Percentiles rank a stretch among this genome's conserved stretches.
These are phyloP conservation scores for Empis livida DNA, from an alignment of 2,888 invertebrate species.

Conservation along the genomic window DNA sequence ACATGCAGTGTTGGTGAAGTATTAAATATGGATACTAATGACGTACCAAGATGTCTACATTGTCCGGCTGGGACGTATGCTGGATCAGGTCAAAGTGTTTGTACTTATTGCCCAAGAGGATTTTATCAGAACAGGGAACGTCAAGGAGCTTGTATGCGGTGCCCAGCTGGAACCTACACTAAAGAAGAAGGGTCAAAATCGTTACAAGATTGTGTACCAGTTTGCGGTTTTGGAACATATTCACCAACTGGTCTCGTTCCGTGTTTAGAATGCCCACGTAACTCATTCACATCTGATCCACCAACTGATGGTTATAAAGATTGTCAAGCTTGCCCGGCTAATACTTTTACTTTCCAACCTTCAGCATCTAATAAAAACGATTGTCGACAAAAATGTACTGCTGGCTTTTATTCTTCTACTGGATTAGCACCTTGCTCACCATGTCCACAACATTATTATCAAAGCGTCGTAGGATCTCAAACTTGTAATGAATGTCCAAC, in stretches of 20 bases:
- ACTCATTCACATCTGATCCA: slow-evolving; percentile 78
- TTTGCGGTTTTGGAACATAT: slow-evolving; percentile 92
- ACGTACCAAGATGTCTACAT: slow-evolving; percentile 85
- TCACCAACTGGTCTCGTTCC: slow-evolving; percentile 89
- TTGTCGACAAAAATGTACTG: slow-evolving; percentile 76
- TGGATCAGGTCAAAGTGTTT: slow-evolving; percentile 77
- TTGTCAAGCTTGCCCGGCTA: slow-evolving; percentile 83
- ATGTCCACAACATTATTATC: slow-evolving; percentile 87
- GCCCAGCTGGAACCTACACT: slow-evolving; percentile 88
- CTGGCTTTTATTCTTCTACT: slow-evolving; percentile 85
- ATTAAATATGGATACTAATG: slow-evolving; percentile 81
- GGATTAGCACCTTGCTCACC: slow-evolving; percentile 88
- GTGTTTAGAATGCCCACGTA: slow-evolving; percentile 86
- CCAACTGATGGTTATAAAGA: slow-evolving; percentile 85
- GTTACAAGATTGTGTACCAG: slow-evolving; percentile 76
- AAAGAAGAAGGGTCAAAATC: slow-evolving; percentile 80
- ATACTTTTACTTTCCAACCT: slow-evolving; percentile 81
- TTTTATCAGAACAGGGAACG: slow-evolving; percentile 87
- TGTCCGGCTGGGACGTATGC: slow-evolving; percentile 96
- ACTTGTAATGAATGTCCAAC: slow-evolving; percentile 83
- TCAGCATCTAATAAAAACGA: slow-evolving; percentile 71
- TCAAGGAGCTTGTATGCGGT: slow-evolving; percentile 79
- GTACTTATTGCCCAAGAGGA: slow-evolving; percentile 83
- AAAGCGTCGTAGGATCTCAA: slow-evolving; percentile 70
- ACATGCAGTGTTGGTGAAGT: slow-evolving; percentile 91